Evolutionary conservation across 2,113 vertebrate species (phyloP).

Genomic region (Notarius lentiginosus): DNA sequence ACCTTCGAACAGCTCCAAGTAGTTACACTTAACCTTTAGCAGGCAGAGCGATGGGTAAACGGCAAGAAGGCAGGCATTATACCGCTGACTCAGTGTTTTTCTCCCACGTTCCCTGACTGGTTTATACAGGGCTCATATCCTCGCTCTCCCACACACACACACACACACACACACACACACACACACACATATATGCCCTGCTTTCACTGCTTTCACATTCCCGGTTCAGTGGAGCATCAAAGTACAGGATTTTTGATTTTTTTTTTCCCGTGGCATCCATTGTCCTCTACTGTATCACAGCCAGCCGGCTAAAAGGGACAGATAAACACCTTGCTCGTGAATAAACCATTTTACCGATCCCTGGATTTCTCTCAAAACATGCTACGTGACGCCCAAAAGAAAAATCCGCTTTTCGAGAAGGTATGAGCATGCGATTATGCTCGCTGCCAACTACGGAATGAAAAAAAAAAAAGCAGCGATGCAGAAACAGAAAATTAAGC

Average conservation of each 20-base stretch:
- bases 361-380: background rate
- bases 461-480: background rate
- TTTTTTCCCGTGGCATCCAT: background rate
- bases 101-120: background rate
- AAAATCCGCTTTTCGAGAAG: background rate
- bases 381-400: background rate
- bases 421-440: background rate
- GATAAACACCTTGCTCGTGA: constrained; percentile 4
- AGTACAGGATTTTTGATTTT: constrained; percentile 13
- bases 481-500: background rate
- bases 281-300: background rate
- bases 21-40: constrained; percentile 38
- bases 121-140: background rate
- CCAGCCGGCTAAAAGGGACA: background rate
- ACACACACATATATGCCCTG: background rate
- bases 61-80: constrained; percentile 25
- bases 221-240: constrained; percentile 28
- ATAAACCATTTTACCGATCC: background rate
- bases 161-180: background rate
- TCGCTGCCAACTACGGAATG: background rate
- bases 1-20: constrained; percentile 18
- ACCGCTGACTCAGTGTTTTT: constrained; percentile 38
- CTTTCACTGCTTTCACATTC: constrained; percentile 6
- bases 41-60: constrained; percentile 9
- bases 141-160: background rate